phyloP scores from a whole-genome alignment of 2,797 vertebrate species.

The Pelochelys cantorii region DNA sequence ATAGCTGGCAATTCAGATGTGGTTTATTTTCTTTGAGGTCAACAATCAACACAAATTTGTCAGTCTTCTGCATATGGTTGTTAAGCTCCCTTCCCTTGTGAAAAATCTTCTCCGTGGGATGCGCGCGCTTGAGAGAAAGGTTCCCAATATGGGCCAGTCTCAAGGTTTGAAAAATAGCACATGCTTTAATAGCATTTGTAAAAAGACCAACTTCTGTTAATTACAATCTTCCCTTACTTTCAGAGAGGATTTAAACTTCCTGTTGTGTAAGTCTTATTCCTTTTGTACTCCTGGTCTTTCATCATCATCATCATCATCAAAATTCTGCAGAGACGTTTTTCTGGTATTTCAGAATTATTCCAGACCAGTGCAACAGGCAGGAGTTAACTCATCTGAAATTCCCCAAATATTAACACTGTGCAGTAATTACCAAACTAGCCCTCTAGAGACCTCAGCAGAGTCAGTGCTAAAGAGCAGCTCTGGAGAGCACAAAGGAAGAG shows the following conservation, averaged over 20 bases:
- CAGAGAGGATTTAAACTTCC: not conserved
- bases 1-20: not conserved
- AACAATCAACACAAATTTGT: not conserved
- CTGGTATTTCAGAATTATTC: slow-evolving; percentile 28
- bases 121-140: not conserved
- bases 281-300: not conserved
- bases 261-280: not conserved
- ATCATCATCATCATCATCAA: not conserved
- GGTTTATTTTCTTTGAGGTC: slow-evolving; percentile 3
- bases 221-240: not conserved
- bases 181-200: not conserved
- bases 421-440: not conserved
- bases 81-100: not conserved
- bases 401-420: not conserved
- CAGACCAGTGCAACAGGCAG: not conserved
- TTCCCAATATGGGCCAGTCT: not conserved
- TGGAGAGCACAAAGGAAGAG: slow-evolving; percentile 1
- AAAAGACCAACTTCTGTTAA: not conserved
- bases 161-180: not conserved
- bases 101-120: not conserved
- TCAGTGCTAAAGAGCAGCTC: not conserved
- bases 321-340: not conserved
- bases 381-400: slow-evolving; percentile 27
- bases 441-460: not conserved
- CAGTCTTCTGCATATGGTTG: not conserved